Conservation (phyloP, 2,888 invertebrate genomes). For the Tridacna crocea region DNA sequence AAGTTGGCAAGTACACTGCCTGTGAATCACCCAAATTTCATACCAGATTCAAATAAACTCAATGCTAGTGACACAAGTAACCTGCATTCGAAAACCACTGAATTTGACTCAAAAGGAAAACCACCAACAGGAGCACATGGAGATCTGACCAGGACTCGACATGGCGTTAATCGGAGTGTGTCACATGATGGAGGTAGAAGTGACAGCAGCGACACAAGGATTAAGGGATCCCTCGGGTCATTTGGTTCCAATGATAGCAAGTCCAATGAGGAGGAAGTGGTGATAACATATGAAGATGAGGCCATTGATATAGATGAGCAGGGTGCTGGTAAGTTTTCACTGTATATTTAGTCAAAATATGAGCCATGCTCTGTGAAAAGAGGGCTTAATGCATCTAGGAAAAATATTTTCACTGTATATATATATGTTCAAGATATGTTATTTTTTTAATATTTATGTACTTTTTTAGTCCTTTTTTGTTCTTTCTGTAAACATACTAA, state of each 20-base stretch:
- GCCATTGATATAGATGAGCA: conserved; percentile 61
- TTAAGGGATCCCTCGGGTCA: conserved; percentile 53
- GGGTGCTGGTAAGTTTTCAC: conserved; percentile 48
- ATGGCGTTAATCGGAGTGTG: conserved; percentile 26
- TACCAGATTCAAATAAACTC: conserved; percentile 34
- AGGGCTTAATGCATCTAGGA: no score
- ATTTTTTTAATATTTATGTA: no score
- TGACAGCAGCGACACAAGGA: conserved; percentile 49
- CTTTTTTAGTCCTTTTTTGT: no score
- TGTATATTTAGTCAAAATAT: background rate
- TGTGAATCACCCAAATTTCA: conserved; percentile 60
- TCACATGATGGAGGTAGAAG: conserved; percentile 36
- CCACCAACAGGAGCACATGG: conserved; percentile 29
- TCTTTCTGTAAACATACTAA: no score
- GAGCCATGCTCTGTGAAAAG: no score
- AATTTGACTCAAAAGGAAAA: conserved; percentile 26
- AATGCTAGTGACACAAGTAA: background rate
- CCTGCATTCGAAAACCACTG: background rate
- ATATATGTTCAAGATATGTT: background rate
- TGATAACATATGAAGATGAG: conserved; percentile 63
- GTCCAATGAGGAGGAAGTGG: conserved; percentile 59
- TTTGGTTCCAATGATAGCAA: conserved; percentile 59
- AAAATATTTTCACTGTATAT: background rate
- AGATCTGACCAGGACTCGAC: conserved; percentile 14
- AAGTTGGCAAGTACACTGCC: background rate